Base-by-base conservation (phyloP, 2,888 invertebrate species). In the Graphium colonna region DNA sequence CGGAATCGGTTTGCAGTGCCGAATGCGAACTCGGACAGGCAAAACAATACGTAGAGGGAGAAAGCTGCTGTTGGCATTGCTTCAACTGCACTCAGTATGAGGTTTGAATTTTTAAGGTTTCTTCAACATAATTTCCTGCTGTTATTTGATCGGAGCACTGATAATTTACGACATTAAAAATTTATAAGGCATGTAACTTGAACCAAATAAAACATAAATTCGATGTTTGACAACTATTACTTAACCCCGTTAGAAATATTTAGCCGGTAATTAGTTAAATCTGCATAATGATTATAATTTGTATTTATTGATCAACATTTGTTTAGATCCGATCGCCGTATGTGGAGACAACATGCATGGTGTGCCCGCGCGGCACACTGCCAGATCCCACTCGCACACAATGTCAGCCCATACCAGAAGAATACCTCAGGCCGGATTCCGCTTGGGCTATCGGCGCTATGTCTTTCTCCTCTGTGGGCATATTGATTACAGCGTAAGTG, bases 61-160 rank as follows among this genome's bases (percentile, higher is more conserved):
- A 97, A 81, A 95, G 95, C 77, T 97, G 97, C 80, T 97, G 97
- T 79, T 97, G 97, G 97, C 96, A 96, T 77, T 97, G 97, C 83
- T 95, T 85, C 72, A 86, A 86, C 73, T 86, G 98, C 68, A 85
- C 86, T 31, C 84, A 84, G 62, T 86, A 85, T 28, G 87, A 86
- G 83, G 86, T 82, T 1, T 12, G 13, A 21, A 21, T 21, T 21
- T n/a, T n/a, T n/a, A n/a, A n/a, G n/a, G n/a, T n/a, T n/a, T n/a
- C n/a, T n/a, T n/a, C n/a, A n/a, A n/a, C n/a, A n/a, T n/a, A n/a
- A n/a, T n/a, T n/a, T n/a, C n/a, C n/a, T n/a, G n/a, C n/a, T n/a
- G n/a, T n/a, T n/a, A n/a, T n/a, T n/a, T n/a, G n/a, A n/a, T n/a
- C n/a, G n/a, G n/a, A n/a, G n/a, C n/a, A n/a, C n/a, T n/a, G n/a